Evolutionary conservation across 2,888 invertebrate species (phyloP).

Genomic region (Phrixothrix hirtus): DNA sequence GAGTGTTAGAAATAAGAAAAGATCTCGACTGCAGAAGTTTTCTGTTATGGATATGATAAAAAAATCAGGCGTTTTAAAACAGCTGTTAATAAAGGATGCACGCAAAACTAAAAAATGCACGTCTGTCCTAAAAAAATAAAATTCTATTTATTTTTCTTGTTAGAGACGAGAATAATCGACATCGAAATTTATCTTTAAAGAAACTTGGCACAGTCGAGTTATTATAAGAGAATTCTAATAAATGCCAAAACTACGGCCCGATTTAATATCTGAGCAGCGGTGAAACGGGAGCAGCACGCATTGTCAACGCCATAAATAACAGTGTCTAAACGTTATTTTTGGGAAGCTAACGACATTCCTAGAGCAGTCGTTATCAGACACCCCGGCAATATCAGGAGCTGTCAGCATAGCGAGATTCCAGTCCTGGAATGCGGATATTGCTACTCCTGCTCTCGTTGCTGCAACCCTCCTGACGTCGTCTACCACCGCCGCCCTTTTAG

Average conservation of each 20-base stretch:
- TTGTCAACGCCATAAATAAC: slow-evolving; percentile 55
- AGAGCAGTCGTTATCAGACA: slow-evolving; percentile 54
- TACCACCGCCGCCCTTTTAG: slow-evolving; percentile 30
- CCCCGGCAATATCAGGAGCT: slow-evolving; percentile 45
- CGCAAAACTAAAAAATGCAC: too few species aligned
- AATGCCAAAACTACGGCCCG: slow-evolving; percentile 46
- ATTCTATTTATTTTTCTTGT: too few species aligned
- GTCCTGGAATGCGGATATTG: slow-evolving; percentile 56
- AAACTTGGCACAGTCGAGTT: slow-evolving; percentile 23
- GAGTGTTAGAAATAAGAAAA: background rate
- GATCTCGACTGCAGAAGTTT: background rate
- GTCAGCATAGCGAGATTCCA: slow-evolving; percentile 47
- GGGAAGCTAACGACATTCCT: slow-evolving; percentile 58
- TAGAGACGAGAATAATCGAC: slow-evolving; percentile 1
- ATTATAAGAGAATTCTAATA: slow-evolving; percentile 40
- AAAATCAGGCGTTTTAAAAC: too few species aligned
- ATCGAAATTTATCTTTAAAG: slow-evolving; percentile 17
- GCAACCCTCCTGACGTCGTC: slow-evolving; percentile 32
- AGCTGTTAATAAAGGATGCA: too few species aligned
- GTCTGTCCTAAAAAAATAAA: too few species aligned
- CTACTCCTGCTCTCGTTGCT: slow-evolving; percentile 40
- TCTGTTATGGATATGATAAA: too few species aligned
- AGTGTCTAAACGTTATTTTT: slow-evolving; percentile 57
- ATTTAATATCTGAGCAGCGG: slow-evolving; percentile 46
- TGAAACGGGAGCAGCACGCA: slow-evolving; percentile 32